Base-by-base conservation (phyloP, 2,113 vertebrate species). In the Siphamia tubifer region DNA sequence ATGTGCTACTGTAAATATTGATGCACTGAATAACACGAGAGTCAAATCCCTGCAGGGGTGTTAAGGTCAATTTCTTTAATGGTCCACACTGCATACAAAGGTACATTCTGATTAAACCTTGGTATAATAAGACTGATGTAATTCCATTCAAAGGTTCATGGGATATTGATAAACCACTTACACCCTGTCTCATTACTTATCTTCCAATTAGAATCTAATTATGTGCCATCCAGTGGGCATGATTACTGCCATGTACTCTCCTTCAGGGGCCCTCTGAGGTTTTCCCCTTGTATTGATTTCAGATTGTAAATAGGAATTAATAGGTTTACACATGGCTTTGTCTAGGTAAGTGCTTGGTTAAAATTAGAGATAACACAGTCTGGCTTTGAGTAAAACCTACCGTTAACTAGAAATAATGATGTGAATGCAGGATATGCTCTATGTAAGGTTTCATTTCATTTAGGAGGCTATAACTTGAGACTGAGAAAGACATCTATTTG, bases 131-230 rank as follows among this genome's bases (percentile, higher is more conserved):
- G 12, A 45, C 17, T 24, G 79, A 54, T 75, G 80, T 91, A 87
- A 92, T 90, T 86, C 85, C 81, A 77, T 88, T 89, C 74, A 74
- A 73, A 89, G 90, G 89, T 91, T 85, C 74, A 70, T 56, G 65
- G 79, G 78, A 84, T 90, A 90, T 91, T 88, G 91, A 91, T 92
- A 91, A 93, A 90, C 73, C 72, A 76, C 86, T 88, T 69, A 76
- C 74, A 77, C 68, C 80, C 79, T 66, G 69, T 83, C 79, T 87
- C 82, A 82, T 89, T 88, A 90, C 74, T 90, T 90, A 90, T 90
- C 71, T 80, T 84, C 76, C 87, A 92, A 93, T 93, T 93, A 93
- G 76, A 89, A 84, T 83, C 69, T 87, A 85, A 93, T 93, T 92
- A 93, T 85, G 74, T 77, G 47, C 72, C 81, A 84, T 89, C 87